phyloP scores from a whole-genome alignment of 2,888 invertebrate species.

The Cryptus armator region DNA sequence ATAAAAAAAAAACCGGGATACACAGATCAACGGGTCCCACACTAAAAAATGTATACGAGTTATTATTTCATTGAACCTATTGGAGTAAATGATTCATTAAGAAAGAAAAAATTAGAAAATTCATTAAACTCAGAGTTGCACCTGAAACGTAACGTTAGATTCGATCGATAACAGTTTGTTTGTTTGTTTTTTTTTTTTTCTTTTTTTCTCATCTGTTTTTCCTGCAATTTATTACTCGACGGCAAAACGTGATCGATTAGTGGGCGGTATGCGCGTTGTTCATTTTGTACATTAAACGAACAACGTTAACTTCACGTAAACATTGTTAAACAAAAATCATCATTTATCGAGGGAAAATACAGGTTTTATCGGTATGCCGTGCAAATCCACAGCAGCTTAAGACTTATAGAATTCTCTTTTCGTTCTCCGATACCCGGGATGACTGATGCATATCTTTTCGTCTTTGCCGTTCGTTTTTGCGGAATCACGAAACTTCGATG shows the following conservation, averaged over 20 bases:
- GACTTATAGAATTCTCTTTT: constrained; percentile 49
- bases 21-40: constrained; percentile 66
- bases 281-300: constrained; percentile 3
- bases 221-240: constrained; percentile 80
- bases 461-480: background rate
- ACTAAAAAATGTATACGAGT: constrained; percentile 80
- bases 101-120: constrained; percentile 54
- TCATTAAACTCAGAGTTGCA: constrained; percentile 80
- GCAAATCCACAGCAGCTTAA: constrained; percentile 76
- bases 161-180: constrained; percentile 74
- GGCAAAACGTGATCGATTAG: constrained; percentile 73
- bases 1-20: constrained; percentile 48
- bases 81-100: constrained; percentile 78
- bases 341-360: background rate
- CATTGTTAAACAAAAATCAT: background rate
- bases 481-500: background rate
- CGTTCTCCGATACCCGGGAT: constrained; percentile 55
- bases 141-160: constrained; percentile 84
- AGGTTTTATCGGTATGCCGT: constrained; percentile 70
- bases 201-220: constrained; percentile 74
- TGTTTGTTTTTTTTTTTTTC: background rate
- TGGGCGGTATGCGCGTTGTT: constrained; percentile 58
- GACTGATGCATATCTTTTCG: constrained; percentile 63
- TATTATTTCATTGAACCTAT: constrained; percentile 79
- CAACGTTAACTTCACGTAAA: background rate